Evolutionary conservation across 1,140 invertebrate genomes (phyloP).

Genomic region (Hylaeus volcanicus): DNA sequence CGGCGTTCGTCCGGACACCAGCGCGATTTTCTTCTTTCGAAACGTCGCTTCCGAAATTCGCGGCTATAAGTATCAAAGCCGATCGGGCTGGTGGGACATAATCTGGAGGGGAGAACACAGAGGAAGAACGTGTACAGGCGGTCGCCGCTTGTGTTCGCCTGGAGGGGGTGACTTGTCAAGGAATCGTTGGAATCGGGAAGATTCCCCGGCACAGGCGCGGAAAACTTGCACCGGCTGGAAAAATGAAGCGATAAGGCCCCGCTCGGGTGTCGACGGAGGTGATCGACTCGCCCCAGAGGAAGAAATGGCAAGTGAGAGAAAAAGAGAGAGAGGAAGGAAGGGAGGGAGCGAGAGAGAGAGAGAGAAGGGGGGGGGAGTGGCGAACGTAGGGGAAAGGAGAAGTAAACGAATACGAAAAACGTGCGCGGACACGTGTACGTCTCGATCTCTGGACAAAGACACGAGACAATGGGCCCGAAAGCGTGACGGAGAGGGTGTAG

Average conservation of each 20-base stretch:
- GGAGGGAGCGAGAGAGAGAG: neutral
- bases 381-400: neutral
- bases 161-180: neutral
- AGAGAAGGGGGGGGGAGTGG: neutral
- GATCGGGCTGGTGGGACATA: conserved; percentile 22
- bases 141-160: neutral
- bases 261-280: no score
- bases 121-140: neutral
- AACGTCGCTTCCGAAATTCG: conserved; percentile 35
- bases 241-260: no score
- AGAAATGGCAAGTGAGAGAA: no score
- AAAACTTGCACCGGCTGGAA: no score
- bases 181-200: neutral
- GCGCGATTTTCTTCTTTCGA: conserved; percentile 15
- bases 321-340: neutral
- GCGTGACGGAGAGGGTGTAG: neutral
- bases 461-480: neutral
- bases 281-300: no score
- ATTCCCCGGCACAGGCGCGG: neutral
- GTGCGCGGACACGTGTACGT: neutral
- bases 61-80: conserved; percentile 24
- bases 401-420: neutral
- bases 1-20: neutral
- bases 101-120: conserved; percentile 14
- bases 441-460: neutral